Conservation (phyloP, 2,113 vertebrate genomes). For the Eptatretus burgeri region DNA sequence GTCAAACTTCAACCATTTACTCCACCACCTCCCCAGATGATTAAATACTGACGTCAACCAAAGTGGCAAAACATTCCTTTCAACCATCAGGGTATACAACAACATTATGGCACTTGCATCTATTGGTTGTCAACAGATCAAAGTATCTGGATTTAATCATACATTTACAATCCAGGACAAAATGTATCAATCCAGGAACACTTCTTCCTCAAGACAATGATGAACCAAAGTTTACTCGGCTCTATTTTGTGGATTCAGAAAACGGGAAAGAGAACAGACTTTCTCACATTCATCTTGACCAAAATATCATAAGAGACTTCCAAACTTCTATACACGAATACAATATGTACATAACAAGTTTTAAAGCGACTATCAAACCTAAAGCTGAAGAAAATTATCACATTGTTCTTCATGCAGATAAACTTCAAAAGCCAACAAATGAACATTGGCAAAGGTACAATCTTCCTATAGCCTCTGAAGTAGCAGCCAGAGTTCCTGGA, state of each 20-base stretch:
- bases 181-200: background rate
- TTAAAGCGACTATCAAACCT: background rate
- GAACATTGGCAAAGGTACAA: background rate
- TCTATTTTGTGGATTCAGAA: background rate
- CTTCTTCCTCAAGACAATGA: background rate
- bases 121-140: slow-evolving; percentile 1
- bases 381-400: background rate
- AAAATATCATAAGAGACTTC: background rate
- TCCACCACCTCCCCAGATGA: background rate
- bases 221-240: background rate
- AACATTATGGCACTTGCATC: background rate
- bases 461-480: background rate
- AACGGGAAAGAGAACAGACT: background rate
- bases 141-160: background rate
- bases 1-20: background rate
- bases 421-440: background rate
- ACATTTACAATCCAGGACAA: background rate
- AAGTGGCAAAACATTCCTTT: background rate
- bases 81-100: background rate
- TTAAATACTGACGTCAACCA: background rate
- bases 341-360: background rate
- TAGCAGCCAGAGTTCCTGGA: background rate
- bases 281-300: background rate
- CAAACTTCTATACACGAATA: background rate
- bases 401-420: background rate